Base-by-base conservation (phyloP, 2,888 invertebrate genomes). In the Torymus texanus region DNA sequence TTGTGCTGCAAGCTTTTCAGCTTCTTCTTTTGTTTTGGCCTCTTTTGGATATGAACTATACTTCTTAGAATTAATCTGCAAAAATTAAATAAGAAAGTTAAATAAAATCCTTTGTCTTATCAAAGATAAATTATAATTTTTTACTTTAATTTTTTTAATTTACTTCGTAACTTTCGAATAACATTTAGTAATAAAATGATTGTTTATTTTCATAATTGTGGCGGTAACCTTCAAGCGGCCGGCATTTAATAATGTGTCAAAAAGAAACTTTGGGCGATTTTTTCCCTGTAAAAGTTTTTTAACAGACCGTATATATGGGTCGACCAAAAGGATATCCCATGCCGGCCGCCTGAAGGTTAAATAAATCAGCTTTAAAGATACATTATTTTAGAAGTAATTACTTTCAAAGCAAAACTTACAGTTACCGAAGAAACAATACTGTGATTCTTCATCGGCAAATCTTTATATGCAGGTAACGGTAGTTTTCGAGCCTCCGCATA, bases 21-120 rank as follows among this genome's bases (percentile, higher is more conserved):
- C 92, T 1, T 88, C 89, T 0, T 84, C 84, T 16, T 88, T 84
- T 5, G 87, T 88, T 11, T 75, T 79, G 12, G 90, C 90, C 66
- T 92, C 92, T 1, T 88, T 83, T 0, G 92, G 92, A 84, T 91
- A 92, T 80, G 91, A 92, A 1, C 86, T 88, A 67, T 86, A 91
- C 13, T 86, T 87, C 41, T 88, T 82, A 0, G 51, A 51, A 51
- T 72, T 18, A 2, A 66, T 66, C 72, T 72, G 18, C 8, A 51
- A 55, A 41, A 41, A 41, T 41, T 4, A 41, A 8, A 8, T 41
- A 41, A 29, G 24, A 24, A 24, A 29, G 4, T 29, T 29, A 29
- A 41, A 41, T 5, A 41, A 41, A 41, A 41, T 41, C 41, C 0
- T 41, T 41, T 41, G 5, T 8, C 41, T 41, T 41, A 8, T 41